Conservation (phyloP, 30 jellyfish, hydroid and myxozoan species). For the Turritopsis rubra region DNA sequence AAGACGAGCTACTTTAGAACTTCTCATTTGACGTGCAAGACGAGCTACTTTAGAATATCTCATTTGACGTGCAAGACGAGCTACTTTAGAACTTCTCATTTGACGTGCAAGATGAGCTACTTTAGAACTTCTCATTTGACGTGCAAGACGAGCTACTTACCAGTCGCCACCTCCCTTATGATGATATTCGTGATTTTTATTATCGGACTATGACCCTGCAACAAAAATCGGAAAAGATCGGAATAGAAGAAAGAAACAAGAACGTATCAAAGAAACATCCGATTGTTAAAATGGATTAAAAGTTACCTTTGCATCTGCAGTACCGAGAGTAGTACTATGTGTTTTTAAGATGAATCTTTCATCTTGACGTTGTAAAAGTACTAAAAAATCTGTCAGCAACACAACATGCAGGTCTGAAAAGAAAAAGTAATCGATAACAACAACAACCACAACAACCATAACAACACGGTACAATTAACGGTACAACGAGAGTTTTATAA, state of each 20-base stretch:
- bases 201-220: constrained; percentile 92
- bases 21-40: no score
- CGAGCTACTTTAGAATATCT: no score
- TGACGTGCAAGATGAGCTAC: no score
- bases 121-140: no score
- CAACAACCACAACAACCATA: neutral
- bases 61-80: no score
- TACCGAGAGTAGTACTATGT: constrained; percentile 45
- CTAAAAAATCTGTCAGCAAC: constrained; percentile 37
- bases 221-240: neutral
- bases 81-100: no score
- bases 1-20: no score
- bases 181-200: constrained; percentile 74
- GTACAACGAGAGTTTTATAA: no score
- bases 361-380: constrained; percentile 69
- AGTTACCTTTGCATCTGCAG: constrained; percentile 37
- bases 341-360: constrained; percentile 65
- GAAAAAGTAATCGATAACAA: neutral
- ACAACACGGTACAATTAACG: no score
- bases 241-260: neutral
- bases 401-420: constrained; percentile 60
- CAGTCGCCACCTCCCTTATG: constrained; percentile 96
- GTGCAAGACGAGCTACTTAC: constrained; percentile 25
- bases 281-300: neutral
- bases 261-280: neutral